These are phyloP conservation scores for Neodiprion pinetum DNA, from an alignment of 1,140 invertebrate genomes.

Conservation along the genomic window DNA sequence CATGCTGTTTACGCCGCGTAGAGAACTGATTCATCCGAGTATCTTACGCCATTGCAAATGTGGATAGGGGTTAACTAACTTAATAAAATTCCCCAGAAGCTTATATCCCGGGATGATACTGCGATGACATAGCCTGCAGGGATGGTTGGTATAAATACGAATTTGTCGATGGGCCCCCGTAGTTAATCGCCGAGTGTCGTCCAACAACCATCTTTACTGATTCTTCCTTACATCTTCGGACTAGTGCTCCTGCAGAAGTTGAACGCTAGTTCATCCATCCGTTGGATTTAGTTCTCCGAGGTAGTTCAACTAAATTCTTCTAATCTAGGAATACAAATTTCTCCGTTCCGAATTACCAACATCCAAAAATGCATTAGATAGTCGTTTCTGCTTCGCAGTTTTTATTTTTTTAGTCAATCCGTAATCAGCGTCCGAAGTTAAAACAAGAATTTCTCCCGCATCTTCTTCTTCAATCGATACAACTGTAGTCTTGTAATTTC, in stretches of 20 bases:
- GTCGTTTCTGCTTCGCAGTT: too few relatives aligned
- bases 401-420: too few relatives aligned
- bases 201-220: slow-evolving; percentile 14
- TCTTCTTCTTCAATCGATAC: too few relatives aligned
- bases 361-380: too few relatives aligned
- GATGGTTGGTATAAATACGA: slow-evolving; percentile 33
- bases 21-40: slow-evolving; percentile 3
- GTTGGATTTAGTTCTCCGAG: too few relatives aligned
- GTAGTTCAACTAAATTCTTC: too few relatives aligned
- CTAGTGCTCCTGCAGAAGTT: not conserved
- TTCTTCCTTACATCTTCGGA: not conserved
- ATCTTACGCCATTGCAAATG: slow-evolving; percentile 24
- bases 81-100: slow-evolving; percentile 34
- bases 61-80: slow-evolving; percentile 41
- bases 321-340: too few relatives aligned
- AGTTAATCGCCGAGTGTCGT: slow-evolving; percentile 29
- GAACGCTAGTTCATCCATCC: not conserved
- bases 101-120: slow-evolving; percentile 26
- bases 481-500: too few relatives aligned
- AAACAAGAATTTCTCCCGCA: too few relatives aligned
- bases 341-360: too few relatives aligned
- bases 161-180: slow-evolving; percentile 33
- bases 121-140: not conserved
- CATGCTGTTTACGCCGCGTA: not conserved
- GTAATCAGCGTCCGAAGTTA: too few relatives aligned